Base-by-base conservation (phyloP, 2,888 invertebrate genomes). In the Clepsis dumicolana region DNA sequence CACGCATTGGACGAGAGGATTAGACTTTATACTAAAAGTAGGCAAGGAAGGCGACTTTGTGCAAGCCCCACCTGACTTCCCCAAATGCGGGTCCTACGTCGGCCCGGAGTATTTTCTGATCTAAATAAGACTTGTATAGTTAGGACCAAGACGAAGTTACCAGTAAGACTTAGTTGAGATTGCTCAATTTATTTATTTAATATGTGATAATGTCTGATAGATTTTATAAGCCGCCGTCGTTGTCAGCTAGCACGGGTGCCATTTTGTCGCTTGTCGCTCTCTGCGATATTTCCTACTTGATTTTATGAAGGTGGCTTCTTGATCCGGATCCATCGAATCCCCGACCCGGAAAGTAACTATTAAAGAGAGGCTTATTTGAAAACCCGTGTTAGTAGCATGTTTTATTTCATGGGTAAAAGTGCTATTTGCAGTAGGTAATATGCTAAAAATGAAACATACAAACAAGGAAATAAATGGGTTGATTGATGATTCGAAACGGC, bases 21-120 rank as follows among this genome's bases (percentile, higher is more conserved):
- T 97, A 82, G 96, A 96, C 72, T 94, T 97, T 65, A 94, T 97
- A 29, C 84, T 97, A 16, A 96, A 96, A 87, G 96, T 97, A 2
- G 97, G 97, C 0, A 94, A 95, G 56, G 80, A 90, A 35, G 83
- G 89, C 24, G 95, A 97, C 77, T 95, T 97, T 85, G 94, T 95
- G 0, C 85, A 94, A 59, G 94, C 95, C 0, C 97, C 97, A 0
- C 84, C 94, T 21, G 95, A 96, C 80, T 97, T 97, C 81, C 97
- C 97, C 0, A 95, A 95, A 74, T 97, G 97, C 81, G 96, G 97
- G 12, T 96, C 96, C 67, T 97, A 95, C 84, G 91, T 96, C 41
- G 96, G 97, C 52, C 96, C 96, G 0, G 96, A 96, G 75, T 96
- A 96, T 85, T 96, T 96, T 82, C 93, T 96, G 67, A 95, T 95